Conservation (phyloP, 2,797 vertebrate species). For the Sebastes steindachneri region DNA sequence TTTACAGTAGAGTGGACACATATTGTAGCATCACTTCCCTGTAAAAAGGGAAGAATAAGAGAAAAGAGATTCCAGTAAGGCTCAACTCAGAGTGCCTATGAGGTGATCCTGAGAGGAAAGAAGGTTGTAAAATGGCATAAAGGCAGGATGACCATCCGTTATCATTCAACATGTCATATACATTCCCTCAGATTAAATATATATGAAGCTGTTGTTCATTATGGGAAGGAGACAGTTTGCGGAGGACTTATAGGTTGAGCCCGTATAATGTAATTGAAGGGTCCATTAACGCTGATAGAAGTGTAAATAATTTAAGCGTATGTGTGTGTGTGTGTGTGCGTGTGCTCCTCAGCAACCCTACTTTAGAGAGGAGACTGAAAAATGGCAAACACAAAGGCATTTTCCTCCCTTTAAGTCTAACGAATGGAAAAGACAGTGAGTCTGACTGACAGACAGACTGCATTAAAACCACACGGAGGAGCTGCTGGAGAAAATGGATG, state of each 20-base stretch:
- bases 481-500: constrained; percentile 29
- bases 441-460: constrained; percentile 53
- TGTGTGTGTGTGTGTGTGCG: neutral
- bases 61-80: constrained; percentile 9
- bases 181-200: constrained; percentile 43
- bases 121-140: neutral
- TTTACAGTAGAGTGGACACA: constrained; percentile 22
- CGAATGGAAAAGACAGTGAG: constrained; percentile 57
- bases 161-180: constrained; percentile 32
- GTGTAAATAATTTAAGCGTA: constrained; percentile 65
- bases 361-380: constrained; percentile 36
- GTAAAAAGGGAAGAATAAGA: neutral
- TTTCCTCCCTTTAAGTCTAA: constrained; percentile 56
- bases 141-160: constrained; percentile 2
- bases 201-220: constrained; percentile 55
- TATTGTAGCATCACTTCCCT: constrained; percentile 18
- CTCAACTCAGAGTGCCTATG: constrained; percentile 7
- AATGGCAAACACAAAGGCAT: constrained; percentile 43
- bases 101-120: neutral
- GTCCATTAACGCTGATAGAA: constrained; percentile 67
- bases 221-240: constrained; percentile 48
- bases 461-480: constrained; percentile 43
- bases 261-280: constrained; percentile 57
- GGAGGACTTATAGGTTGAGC: constrained; percentile 47
- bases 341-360: neutral